Base-by-base conservation (phyloP, 2,797 vertebrate species). In the Sebastolobus alascanus region DNA sequence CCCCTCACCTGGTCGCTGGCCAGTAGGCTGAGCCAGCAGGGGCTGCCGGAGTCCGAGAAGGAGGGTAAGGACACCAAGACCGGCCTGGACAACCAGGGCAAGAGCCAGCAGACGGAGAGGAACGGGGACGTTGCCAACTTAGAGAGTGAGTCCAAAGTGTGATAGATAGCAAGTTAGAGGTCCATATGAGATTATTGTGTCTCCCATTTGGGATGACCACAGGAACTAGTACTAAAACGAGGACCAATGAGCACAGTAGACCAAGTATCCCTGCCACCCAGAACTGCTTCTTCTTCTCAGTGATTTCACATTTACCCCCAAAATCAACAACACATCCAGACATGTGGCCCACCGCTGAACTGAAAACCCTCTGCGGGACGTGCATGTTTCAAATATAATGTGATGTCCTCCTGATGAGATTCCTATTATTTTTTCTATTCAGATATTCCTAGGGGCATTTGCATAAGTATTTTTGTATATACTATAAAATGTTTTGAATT, bases 1-100 rank as follows among this genome's bases (percentile, higher is more conserved):
- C 98, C 98, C 60, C 95, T 99, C 56, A 98, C 97, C 4, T 99
- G 98, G 98, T 99, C 98, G 0, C 95, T 99, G 87, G 97, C 97
- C 91, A 98, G 98, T 90, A 98, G 96, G 92, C 96, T 99, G 87
- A 98, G 98, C 92, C 97, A 99, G 82, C 97, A 98, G 27, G 97
- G 96, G 1, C 95, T 97, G 88, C 94, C 96, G 60, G 97, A 97
- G 90, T 93, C 95, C 0, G 96, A 96, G 73, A 86, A 95, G 69
- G 95, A 96, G 59, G 92, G 89, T 8, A 80, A 95, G 85, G 96
- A 94, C 71, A 92, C 89, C 59, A 88, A 95, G 94, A 90, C 95
- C 88, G 92, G 92, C 84, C 90, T 80, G 0, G 96, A 95, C 35
- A 90, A 94, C 40, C 93, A 95, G 65, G 95, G 93, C 70, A 95